Evolutionary conservation across 2,888 invertebrate genomes (phyloP), one percentile per base, ranked within the genome.

Genomic region (Oligia strigilis): DNA sequence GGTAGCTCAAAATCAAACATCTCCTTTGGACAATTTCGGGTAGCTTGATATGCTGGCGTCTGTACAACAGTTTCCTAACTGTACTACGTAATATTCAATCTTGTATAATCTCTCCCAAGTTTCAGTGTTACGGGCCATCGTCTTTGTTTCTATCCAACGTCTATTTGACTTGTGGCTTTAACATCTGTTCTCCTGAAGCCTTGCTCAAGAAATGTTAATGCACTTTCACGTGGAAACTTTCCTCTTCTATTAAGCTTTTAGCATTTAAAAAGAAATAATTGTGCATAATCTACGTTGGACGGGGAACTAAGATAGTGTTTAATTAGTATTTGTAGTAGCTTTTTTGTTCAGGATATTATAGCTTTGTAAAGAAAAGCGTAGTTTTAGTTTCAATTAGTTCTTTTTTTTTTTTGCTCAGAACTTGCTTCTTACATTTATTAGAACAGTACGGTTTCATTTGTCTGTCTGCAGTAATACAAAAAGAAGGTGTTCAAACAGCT

Each of bases 81-180:
- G 74, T 74, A 67, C 79, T 78, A 67, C 73, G 81, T 86, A 88
- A 85, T 87, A 87, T 87, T 87, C 85, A 90, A 90, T 90, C 87
- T 84, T 87, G 84, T 90, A 89, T 88, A 90, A 91, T 91, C 86
- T 87, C 74, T n/a, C n/a, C 72, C 77, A 83, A 89, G 87, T 89
- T 88, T 83, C 82, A 82, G 72, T 81, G 77, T 84, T 87, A 78
- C 86, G 76, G 87, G 83, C 86, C 88, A 89, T 87, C 88, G 88
- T 85, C 85, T 88, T 90, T 91, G 90, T 92, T 91, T 89, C 88
- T 87, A 85, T 87, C 72, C 87, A 88, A 78, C 90, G 88, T 90
- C 89, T 93, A 91, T 93, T 93, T 93, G 92, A 93, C 92, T 93
- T 91, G 90, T 84, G 91, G 91, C 90, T 92, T 92, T 89, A 90